Evolutionary conservation across 2,113 vertebrate genomes (phyloP), one percentile per base, ranked within the genome.

Genomic region (Oryzias woworae): DNA sequence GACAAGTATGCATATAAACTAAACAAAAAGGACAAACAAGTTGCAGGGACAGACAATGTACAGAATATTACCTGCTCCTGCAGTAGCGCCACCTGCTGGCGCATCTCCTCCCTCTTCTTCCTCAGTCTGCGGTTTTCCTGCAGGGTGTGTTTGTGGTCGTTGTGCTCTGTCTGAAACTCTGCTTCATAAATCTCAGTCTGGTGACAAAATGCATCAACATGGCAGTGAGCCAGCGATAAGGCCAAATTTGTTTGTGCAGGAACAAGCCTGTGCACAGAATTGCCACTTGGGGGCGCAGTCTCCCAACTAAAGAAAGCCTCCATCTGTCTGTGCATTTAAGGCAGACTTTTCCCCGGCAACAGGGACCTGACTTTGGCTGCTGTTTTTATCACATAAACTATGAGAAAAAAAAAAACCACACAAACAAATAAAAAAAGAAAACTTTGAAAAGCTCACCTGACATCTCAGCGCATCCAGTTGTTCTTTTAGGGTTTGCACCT

Each of bases 161-260:
- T 90, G 26, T 92, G 91, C 76, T 93, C 92, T 0, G 79, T 91
- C 73, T 91, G 88, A 81, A 89, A 93, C 61, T 93, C 92, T 4
- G 90, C 89, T 55, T 92, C 91, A 68, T 93, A 93, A 66, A 94
- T 92, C 71, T 92, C 84, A 5, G 91, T 94, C 93, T 94, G 83
- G 17, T 23, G 51, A 78, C 68, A 82, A 50, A 75, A 71, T 15
- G 65, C 26, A 77, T 54, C 14, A 36, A 62, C 10, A 49, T 55
- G 71, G 53, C 28, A 66, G 53, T 42, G 31, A 65, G 52, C 69
- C 71, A 51, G 22, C 18, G 58, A 23, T 46, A 51, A 45, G 74
- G 48, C 49, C 24, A 14, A 22, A 54, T 51, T 54, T 8, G 36
- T 42, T 66, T 67, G 58, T 61, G 42, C 58, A n/a, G 50, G 63